Conservation (phyloP, 2,888 invertebrate species). For the Phorcus lineatus region DNA sequence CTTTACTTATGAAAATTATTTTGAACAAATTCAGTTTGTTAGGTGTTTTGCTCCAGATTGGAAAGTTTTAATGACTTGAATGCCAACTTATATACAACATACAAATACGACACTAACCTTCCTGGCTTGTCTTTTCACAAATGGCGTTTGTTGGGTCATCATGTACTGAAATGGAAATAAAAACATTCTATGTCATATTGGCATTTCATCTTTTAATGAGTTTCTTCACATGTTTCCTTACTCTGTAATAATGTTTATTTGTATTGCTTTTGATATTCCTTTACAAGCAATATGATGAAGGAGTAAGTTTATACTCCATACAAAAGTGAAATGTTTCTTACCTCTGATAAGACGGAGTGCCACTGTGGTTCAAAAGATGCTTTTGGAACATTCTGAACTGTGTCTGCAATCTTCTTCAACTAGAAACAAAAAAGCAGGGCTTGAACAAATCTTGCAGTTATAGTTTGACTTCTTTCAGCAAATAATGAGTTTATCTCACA, state of each 20-base stretch:
- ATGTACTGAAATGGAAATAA: slow-evolving; percentile 80
- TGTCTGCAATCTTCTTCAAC: slow-evolving; percentile 74
- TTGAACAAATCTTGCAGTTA: too few species aligned
- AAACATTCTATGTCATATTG: neutral
- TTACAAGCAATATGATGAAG: too few species aligned
- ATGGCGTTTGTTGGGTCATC: slow-evolving; percentile 95
- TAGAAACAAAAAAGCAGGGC: slow-evolving; percentile 39
- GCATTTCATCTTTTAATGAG: too few species aligned
- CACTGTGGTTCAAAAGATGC: slow-evolving; percentile 70
- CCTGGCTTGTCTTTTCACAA: slow-evolving; percentile 87
- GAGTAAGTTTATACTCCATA: neutral
- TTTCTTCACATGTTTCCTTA: too few species aligned
- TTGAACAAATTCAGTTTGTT: too few species aligned
- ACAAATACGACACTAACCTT: slow-evolving; percentile 79
- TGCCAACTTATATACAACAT: neutral
- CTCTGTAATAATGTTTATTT: too few species aligned
- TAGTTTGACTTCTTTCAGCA: too few species aligned
- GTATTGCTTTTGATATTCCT: too few species aligned
- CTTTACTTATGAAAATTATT: too few species aligned
- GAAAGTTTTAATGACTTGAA: too few species aligned
- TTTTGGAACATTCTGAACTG: slow-evolving; percentile 55
- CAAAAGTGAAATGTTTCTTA: slow-evolving; percentile 34
- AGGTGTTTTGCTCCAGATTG: too few species aligned
- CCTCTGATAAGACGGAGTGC: slow-evolving; percentile 73
- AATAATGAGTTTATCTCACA: too few species aligned